Evolutionary conservation across 2,113 vertebrate species (phyloP).

Genomic region (Stigmatopora argus): DNA sequence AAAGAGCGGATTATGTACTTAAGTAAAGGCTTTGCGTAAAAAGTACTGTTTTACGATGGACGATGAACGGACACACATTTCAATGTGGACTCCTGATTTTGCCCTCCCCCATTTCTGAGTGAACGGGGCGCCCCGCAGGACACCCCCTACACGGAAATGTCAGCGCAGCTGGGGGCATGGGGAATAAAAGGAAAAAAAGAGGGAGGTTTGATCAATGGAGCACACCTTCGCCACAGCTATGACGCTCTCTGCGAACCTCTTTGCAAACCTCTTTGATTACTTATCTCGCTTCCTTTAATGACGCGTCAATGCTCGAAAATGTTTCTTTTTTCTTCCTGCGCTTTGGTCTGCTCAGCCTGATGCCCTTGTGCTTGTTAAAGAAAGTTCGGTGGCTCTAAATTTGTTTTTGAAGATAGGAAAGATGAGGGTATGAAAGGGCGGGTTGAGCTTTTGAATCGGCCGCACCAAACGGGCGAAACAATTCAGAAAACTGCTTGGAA

Average conservation of each 20-base stretch:
- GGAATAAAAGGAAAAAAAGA: conserved; percentile 20
- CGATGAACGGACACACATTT: conserved; percentile 8
- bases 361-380: conserved; percentile 11
- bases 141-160: conserved; percentile 58
- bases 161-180: conserved; percentile 56
- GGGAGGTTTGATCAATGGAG: conserved; percentile 66
- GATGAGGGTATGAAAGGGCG: too few relatives aligned
- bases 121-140: conserved; percentile 49
- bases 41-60: not conserved
- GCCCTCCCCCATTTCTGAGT: conserved; percentile 53
- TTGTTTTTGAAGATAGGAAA: conserved; percentile 23
- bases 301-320: conserved; percentile 38
- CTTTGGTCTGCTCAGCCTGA: conserved; percentile 12
- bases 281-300: conserved; percentile 59
- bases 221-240: conserved; percentile 38
- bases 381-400: conserved; percentile 16
- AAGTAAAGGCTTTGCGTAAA: too few relatives aligned
- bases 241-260: conserved; percentile 41
- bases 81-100: conserved; percentile 16
- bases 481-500: not conserved
- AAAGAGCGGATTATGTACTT: too few relatives aligned
- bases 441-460: too few relatives aligned
- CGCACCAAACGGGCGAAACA: not conserved
- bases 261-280: conserved; percentile 61
- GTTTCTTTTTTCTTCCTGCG: conserved; percentile 7